Evolutionary conservation across 2,797 vertebrate genomes (phyloP).

Genomic region (Anableps anableps): DNA sequence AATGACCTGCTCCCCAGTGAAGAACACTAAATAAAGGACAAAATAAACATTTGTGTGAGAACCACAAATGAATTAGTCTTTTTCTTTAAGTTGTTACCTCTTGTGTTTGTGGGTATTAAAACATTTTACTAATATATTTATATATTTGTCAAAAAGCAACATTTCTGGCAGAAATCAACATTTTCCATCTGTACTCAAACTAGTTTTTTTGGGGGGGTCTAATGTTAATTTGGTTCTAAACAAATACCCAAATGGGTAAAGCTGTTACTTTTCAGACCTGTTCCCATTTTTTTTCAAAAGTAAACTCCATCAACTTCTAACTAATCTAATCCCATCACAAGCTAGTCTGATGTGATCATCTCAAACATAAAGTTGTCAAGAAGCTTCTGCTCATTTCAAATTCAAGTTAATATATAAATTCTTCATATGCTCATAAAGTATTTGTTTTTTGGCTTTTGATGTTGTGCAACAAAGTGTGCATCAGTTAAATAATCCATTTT

Average conservation of each 20-base stretch:
- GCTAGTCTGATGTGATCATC: constrained; percentile 8
- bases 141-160: not conserved
- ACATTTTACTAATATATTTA: too few relatives aligned
- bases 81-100: too few relatives aligned
- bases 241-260: not conserved
- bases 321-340: not conserved
- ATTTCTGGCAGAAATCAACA: not conserved
- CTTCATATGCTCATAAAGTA: constrained; percentile 8
- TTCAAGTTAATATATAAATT: constrained; percentile 34
- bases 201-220: too few relatives aligned
- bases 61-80: too few relatives aligned
- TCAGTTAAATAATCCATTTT: constrained; percentile 39
- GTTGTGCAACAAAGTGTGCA: constrained; percentile 12
- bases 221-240: not conserved
- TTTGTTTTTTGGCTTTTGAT: constrained; percentile 45
- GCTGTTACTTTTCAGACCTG: not conserved
- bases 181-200: not conserved
- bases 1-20: too few relatives aligned
- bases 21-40: too few relatives aligned
- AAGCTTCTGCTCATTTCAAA: constrained; percentile 25
- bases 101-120: too few relatives aligned
- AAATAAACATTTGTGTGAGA: too few relatives aligned
- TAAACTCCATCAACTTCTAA: not conserved
- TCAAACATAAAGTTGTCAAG: constrained; percentile 41
- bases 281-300: not conserved